Evolutionary conservation across 1,140 invertebrate genomes (phyloP).

Genomic region (Halictus rubicundus): DNA sequence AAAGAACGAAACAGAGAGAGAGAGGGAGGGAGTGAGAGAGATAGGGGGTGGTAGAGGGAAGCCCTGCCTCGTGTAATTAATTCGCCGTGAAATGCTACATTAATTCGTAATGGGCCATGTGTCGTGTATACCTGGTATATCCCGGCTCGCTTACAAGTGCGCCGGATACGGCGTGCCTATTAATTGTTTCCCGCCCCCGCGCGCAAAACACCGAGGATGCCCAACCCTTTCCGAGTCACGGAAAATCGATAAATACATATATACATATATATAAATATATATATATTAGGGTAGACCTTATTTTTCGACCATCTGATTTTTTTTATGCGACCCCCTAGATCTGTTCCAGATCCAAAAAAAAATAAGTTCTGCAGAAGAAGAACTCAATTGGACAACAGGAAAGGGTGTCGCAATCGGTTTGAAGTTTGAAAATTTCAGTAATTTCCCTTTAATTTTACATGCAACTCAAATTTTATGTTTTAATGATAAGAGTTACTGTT

Average conservation of each 20-base stretch:
- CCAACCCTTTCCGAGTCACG: constrained; percentile 3
- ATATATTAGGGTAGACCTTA: too few relatives aligned
- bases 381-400: too few relatives aligned
- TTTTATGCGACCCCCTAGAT: too few relatives aligned
- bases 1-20: background rate
- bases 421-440: too few relatives aligned
- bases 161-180: constrained; percentile 49
- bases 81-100: constrained; percentile 77
- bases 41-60: background rate
- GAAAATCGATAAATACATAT: constrained; percentile 13
- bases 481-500: too few relatives aligned
- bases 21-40: background rate
- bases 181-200: constrained; percentile 52
- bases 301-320: too few relatives aligned
- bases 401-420: too few relatives aligned
- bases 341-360: too few relatives aligned
- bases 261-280: too few relatives aligned
- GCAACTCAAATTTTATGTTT: too few relatives aligned
- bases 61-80: constrained; percentile 74
- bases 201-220: constrained; percentile 19
- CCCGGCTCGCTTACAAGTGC: constrained; percentile 64
- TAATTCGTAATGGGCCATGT: constrained; percentile 78
- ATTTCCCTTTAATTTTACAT: too few relatives aligned
- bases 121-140: constrained; percentile 70
- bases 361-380: too few relatives aligned